Evolutionary conservation across 2,797 vertebrate genomes (phyloP), one percentile per base, ranked within the genome.

Genomic region (Typhlichthys eigenmanni): DNA sequence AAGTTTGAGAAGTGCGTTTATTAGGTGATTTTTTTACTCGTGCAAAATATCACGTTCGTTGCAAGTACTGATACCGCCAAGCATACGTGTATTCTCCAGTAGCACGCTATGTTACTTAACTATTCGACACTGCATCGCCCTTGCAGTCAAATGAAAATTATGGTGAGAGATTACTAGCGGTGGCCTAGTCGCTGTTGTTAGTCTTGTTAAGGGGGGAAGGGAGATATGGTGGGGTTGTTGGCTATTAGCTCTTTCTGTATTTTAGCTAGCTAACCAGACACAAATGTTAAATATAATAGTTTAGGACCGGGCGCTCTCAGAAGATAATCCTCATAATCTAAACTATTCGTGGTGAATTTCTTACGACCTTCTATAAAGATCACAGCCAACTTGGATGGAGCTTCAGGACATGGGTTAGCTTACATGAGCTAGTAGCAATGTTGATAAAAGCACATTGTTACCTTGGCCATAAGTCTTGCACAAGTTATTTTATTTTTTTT

Each of bases 101-200:
- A 58, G 76, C 84, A 58, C 56, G 81, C 79, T 79, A 75, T 54
- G 87, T 85, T 80, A 78, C 82, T 91, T 85, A 60, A 64, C 62
- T 80, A 71, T 76, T 85, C 81, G 75, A 82, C 79, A 82, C 55
- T 62, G 79, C 76, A 82, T 81, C 71, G 81, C 62, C 85, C 80
- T 84, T 69, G 81, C 81, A 85, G 75, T 61, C 86, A 77, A 80
- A 87, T 88, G 82, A 86, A 87, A 84, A 80, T 77, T 74, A 82
- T 85, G 86, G 84, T 87, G 79, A 85, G 87, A 86, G 80, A 87
- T 85, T 74, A 87, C 79, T 90, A 87, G 86, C 86, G 85, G 58
- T 85, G 91, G 89, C 90, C 90, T 90, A 89, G 85, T 85, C 81
- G 85, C 86, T 86, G 79, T 82, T 82, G 68, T 71, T 78, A 54